Conservation (phyloP, 2,113 vertebrate species). For the Strix uralensis region DNA sequence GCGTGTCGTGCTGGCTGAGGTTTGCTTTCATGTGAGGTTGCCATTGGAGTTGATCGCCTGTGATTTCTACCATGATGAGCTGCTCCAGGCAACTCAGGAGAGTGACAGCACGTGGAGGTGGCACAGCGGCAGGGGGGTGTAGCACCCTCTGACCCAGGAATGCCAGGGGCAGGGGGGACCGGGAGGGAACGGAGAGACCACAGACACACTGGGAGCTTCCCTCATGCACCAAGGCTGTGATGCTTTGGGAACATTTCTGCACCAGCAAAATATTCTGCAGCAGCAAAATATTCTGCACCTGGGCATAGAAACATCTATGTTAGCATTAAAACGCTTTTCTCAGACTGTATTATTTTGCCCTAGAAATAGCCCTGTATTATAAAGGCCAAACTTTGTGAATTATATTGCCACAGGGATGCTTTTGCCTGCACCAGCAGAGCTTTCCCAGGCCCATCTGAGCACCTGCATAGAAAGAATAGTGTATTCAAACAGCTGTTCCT, state of each 20-base stretch:
- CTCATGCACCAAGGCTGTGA: background rate
- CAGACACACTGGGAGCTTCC: background rate
- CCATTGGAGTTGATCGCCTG: background rate
- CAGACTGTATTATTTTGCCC: background rate
- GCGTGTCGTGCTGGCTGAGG: accelerated
- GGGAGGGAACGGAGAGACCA: background rate
- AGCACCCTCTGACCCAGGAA: background rate
- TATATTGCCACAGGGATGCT: background rate
- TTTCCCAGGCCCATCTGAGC: background rate
- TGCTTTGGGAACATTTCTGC: background rate
- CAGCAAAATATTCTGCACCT: background rate
- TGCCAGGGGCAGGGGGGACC: background rate
- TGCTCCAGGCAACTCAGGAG: background rate
- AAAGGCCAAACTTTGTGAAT: background rate
- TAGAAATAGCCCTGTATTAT: background rate
- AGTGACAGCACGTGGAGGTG: accelerated
- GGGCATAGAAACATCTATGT: background rate
- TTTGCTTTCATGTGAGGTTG: background rate
- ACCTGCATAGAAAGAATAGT: background rate
- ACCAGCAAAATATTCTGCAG: background rate
- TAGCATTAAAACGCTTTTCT: background rate
- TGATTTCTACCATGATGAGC: background rate
- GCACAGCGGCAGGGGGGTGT: background rate
- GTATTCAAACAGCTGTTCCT: background rate
- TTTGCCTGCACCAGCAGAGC: background rate